Conservation (phyloP, 1,140 invertebrate genomes). For the Psix sp. region DNA sequence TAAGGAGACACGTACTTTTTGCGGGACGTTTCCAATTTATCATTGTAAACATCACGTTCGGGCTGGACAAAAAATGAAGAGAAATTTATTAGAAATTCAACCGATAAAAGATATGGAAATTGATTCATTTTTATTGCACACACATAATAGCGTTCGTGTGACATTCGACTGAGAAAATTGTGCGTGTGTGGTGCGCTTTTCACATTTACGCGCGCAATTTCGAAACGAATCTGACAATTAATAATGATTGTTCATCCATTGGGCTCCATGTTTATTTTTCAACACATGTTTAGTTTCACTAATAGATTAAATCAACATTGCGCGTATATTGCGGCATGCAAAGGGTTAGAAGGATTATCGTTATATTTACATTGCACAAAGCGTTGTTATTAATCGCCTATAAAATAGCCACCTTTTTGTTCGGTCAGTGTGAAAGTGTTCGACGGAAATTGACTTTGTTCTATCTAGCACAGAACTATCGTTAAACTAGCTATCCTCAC, state of each 20-base stretch:
- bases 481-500: too few relatives aligned
- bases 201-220: not conserved
- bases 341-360: constrained; percentile 31
- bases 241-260: not conserved
- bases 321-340: not conserved
- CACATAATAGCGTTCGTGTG: too few relatives aligned
- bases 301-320: constrained; percentile 1
- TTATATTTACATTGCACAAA: constrained; percentile 32
- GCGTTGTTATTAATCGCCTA: constrained; percentile 10
- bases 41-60: too few relatives aligned
- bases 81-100: too few relatives aligned
- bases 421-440: constrained; percentile 8
- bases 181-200: not conserved
- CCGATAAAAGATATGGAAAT: too few relatives aligned
- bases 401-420: constrained; percentile 21
- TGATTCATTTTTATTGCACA: too few relatives aligned
- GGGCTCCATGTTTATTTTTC: not conserved
- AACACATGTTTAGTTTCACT: constrained; percentile 4
- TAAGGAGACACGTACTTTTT: too few relatives aligned
- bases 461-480: too few relatives aligned
- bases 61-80: too few relatives aligned
- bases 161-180: not conserved
- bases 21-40: too few relatives aligned
- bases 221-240: not conserved
- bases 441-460: constrained; percentile 6